These are phyloP conservation scores for Oasisia sp. DNA, from an alignment of 2,888 invertebrate genomes.

Conservation along the genomic window DNA sequence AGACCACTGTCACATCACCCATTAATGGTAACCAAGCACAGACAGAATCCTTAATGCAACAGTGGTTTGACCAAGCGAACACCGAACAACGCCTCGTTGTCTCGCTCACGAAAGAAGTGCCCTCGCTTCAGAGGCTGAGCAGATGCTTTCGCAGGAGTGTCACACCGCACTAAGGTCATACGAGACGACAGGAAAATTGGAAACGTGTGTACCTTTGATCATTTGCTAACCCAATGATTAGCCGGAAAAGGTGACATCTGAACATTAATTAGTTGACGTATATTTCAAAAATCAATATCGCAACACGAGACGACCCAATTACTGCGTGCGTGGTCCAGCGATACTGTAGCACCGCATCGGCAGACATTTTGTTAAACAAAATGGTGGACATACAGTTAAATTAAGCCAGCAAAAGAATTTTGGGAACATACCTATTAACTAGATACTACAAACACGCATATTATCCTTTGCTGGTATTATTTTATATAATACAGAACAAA, in stretches of 20 bases:
- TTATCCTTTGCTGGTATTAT: neutral
- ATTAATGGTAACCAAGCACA: neutral
- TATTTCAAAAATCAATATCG: conserved; percentile 1
- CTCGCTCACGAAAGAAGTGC: neutral
- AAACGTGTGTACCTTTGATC: neutral
- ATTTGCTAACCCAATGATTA: neutral
- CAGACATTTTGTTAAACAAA: neutral
- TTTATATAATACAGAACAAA: neutral
- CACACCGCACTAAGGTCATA: neutral
- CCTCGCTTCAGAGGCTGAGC: neutral
- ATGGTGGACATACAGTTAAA: neutral
- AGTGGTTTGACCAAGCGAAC: neutral
- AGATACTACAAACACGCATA: too few species aligned
- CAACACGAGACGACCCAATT: neutral
- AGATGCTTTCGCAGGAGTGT: neutral
- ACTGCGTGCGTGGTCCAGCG: neutral
- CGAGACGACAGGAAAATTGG: neutral
- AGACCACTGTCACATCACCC: neutral
- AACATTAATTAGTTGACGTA: neutral
- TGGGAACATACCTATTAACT: too few species aligned
- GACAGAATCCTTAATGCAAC: neutral
- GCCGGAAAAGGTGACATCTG: neutral
- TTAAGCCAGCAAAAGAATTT: too few species aligned
- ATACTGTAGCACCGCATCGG: neutral
- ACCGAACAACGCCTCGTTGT: neutral